phyloP scores from a whole-genome alignment of 2,888 invertebrate genomes.

The Euplexia lucipara region DNA sequence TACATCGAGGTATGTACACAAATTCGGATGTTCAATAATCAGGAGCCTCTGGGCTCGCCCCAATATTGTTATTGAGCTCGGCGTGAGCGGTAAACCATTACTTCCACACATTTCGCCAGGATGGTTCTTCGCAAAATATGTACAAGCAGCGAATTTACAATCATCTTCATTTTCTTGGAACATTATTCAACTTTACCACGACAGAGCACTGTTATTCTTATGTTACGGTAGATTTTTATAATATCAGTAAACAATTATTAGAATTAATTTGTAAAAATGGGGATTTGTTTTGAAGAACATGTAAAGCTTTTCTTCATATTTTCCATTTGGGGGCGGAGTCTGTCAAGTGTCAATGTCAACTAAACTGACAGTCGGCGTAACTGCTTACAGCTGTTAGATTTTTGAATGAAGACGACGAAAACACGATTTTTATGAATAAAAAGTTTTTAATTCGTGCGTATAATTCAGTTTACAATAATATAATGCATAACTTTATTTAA shows the following conservation, averaged over 20 bases:
- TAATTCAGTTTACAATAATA: too few relatives aligned
- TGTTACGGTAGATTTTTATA: not conserved
- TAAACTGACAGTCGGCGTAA: too few relatives aligned
- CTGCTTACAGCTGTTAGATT: too few relatives aligned
- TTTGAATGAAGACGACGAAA: too few relatives aligned
- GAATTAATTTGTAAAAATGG: not conserved
- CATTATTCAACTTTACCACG: constrained; percentile 58
- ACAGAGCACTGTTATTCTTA: not conserved
- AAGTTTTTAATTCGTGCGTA: too few relatives aligned
- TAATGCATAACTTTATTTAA: too few relatives aligned
- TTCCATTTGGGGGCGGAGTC: too few relatives aligned
- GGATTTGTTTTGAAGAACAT: constrained; percentile 40
- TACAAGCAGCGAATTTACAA: constrained; percentile 94
- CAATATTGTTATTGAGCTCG: constrained; percentile 98
- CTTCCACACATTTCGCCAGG: constrained; percentile 98
- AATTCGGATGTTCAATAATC: constrained; percentile 94
- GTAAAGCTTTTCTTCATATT: too few relatives aligned
- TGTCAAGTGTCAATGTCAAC: too few relatives aligned
- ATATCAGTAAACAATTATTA: not conserved
- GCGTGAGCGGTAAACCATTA: constrained; percentile 98
- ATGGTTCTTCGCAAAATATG: constrained; percentile 97
- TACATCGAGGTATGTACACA: constrained; percentile 97
- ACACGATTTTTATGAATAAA: too few relatives aligned
- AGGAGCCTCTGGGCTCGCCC: constrained; percentile 96
- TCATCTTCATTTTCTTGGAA: constrained; percentile 75